Percentiles rank a stretch among this genome's conserved stretches.
Evolutionary conservation across 64 coral and sea anemone genomes (phyloP).

Genomic region (Trachythela sp.): DNA sequence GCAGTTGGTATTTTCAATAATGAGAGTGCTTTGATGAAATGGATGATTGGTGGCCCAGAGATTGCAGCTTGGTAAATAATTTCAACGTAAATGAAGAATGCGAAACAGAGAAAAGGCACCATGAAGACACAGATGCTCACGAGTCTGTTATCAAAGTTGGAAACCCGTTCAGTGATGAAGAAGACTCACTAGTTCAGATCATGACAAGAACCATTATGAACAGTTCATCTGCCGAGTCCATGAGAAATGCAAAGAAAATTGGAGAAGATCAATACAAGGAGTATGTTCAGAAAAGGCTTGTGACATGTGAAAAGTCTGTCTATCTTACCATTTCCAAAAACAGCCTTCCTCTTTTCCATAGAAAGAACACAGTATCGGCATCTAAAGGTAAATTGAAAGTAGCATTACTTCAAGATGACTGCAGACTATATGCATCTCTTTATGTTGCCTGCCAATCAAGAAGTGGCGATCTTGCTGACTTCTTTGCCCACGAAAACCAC

Average conservation of each 20-base stretch:
- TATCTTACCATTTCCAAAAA: background rate
- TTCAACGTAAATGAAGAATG: background rate
- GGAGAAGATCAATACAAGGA: background rate
- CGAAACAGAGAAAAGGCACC: background rate
- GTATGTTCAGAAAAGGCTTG: background rate
- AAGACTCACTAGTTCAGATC: background rate
- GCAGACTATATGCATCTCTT: background rate
- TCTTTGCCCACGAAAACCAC: slow-evolving; percentile 34
- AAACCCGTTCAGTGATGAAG: background rate
- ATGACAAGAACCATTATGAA: background rate
- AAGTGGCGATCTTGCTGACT: background rate
- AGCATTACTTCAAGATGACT: background rate
- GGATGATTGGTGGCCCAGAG: slow-evolving; percentile 43
- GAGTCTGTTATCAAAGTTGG: background rate
- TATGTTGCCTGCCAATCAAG: slow-evolving; percentile 31
- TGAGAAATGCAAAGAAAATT: background rate
- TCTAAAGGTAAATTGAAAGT: background rate
- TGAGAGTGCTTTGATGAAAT: slow-evolving; percentile 29
- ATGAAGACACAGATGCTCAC: slow-evolving; percentile 32
- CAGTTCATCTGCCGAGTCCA: background rate
- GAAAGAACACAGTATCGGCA: background rate
- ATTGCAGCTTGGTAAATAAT: slow-evolving; percentile 11
- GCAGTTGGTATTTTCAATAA: slow-evolving; percentile 33
- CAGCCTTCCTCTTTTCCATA: background rate
- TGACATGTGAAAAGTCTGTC: background rate